These are phyloP conservation scores for Ornithorhynchus anatinus DNA, from an alignment of 2,113 vertebrate species.

Conservation along the genomic window DNA sequence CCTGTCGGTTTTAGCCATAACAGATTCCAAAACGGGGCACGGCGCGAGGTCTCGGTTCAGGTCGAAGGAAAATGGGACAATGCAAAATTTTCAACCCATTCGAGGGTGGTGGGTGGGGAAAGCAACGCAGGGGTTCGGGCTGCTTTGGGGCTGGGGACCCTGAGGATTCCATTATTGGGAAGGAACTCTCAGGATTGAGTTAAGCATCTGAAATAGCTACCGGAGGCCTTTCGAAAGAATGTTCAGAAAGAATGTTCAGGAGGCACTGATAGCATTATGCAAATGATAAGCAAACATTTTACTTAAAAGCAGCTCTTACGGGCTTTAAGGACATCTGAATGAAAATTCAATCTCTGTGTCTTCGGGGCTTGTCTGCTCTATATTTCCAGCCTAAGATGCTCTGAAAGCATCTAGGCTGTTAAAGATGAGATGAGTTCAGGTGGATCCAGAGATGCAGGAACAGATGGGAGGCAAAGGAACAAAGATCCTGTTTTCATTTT, in stretches of 20 bases:
- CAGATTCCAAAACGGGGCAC: neutral
- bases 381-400: neutral
- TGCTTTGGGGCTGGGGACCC: neutral
- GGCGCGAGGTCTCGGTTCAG: neutral
- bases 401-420: neutral
- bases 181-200: neutral
- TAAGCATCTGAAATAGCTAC: neutral
- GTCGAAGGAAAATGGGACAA: neutral
- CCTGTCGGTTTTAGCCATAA: neutral
- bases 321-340: neutral
- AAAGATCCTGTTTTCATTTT: neutral
- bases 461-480: neutral
- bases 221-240: neutral
- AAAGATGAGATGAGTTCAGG: neutral
- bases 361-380: neutral
- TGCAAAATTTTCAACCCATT: neutral
- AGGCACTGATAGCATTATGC: neutral
- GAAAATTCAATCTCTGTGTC: neutral
- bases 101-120: no score
- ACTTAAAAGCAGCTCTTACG: neutral
- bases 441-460: neutral
- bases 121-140: neutral
- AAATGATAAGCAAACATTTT: neutral
- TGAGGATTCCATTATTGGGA: neutral
- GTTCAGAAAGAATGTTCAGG: no score